These are phyloP conservation scores for Yponomeuta malinellus DNA, from an alignment of 2,888 invertebrate species.

Conservation along the genomic window DNA sequence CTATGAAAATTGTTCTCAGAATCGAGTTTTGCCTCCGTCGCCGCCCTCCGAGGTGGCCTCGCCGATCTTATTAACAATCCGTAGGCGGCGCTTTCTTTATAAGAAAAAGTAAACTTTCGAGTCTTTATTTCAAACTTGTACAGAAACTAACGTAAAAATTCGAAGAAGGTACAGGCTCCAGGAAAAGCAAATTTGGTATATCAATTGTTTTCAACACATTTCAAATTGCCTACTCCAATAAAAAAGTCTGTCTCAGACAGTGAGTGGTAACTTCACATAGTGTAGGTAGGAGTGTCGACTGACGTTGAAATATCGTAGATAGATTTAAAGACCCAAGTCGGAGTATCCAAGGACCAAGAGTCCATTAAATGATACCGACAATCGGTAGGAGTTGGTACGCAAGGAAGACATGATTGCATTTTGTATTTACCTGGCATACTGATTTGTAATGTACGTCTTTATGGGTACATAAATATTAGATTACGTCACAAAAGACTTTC, in stretches of 20 bases:
- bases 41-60: slow-evolving; percentile 22
- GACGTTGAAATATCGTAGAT: too few relatives aligned
- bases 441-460: not conserved
- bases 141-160: not conserved
- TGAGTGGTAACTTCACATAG: too few relatives aligned
- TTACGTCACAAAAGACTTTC: slow-evolving; percentile 15
- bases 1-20: slow-evolving; percentile 60
- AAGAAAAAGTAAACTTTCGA: not conserved
- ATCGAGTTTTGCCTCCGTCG: slow-evolving; percentile 46
- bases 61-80: slow-evolving; percentile 14
- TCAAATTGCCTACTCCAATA: too few relatives aligned
- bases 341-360: too few relatives aligned
- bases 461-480: slow-evolving; percentile 5
- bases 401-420: not conserved
- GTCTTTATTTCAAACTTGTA: not conserved
- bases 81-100: not conserved
- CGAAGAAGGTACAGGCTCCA: not conserved
- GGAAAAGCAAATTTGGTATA: not conserved
- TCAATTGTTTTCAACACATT: too few relatives aligned
- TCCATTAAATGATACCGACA: not conserved
- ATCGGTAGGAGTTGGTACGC: not conserved
- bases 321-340: too few relatives aligned
- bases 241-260: too few relatives aligned
- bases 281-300: too few relatives aligned
- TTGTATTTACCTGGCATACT: not conserved